These are phyloP conservation scores for Papilio xuthus DNA, from an alignment of 1,140 invertebrate genomes.

Conservation along the genomic window DNA sequence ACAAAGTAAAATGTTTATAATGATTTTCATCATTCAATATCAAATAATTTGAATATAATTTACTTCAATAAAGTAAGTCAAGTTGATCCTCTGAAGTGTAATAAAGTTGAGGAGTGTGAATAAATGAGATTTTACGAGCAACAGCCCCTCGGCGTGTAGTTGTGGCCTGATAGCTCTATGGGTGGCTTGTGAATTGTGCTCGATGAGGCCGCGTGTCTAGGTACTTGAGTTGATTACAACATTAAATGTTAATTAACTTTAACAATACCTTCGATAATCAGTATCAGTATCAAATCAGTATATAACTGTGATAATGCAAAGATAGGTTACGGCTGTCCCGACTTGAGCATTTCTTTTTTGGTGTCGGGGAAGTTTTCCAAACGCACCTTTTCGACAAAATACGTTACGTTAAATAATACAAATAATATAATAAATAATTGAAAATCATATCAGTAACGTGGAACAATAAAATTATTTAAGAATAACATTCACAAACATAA, in stretches of 20 bases:
- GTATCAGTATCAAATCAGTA: not conserved
- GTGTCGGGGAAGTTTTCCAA: too few species aligned
- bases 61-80: not conserved
- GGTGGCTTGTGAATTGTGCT: not conserved
- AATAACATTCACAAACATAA: too few species aligned
- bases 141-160: conserved; percentile 4
- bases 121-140: conserved; percentile 10
- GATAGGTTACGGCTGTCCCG: too few species aligned
- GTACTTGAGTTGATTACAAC: not conserved
- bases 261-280: not conserved
- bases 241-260: conserved; percentile 9
- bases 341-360: too few species aligned
- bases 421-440: too few species aligned
- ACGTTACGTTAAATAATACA: too few species aligned
- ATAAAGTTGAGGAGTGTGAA: not conserved
- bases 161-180: not conserved
- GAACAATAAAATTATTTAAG: too few species aligned
- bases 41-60: not conserved
- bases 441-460: too few species aligned
- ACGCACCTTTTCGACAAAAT: too few species aligned
- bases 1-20: not conserved
- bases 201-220: not conserved
- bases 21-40: not conserved
- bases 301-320: not conserved
- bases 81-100: not conserved